Percentiles rank a stretch among this genome's conserved stretches.
Evolutionary conservation across 2,113 vertebrate species (phyloP).

Genomic region (Notothenia coriiceps): DNA sequence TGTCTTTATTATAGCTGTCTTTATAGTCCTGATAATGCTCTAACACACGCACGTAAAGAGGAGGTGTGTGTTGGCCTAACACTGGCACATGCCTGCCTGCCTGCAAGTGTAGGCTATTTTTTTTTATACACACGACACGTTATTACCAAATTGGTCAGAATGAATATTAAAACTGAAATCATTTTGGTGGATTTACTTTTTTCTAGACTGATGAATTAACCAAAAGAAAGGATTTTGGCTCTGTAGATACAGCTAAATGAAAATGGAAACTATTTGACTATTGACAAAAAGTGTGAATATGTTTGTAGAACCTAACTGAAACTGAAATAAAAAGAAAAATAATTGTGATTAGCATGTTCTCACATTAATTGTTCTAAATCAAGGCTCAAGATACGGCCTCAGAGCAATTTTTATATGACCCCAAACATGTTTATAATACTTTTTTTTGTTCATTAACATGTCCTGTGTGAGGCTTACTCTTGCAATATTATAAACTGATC

Average conservation of each 20-base stretch:
- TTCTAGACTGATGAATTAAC: too few relatives aligned
- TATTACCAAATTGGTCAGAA: not conserved
- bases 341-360: not conserved
- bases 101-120: not conserved
- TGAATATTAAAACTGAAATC: too few relatives aligned
- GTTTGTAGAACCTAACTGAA: too few relatives aligned
- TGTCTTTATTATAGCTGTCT: conserved; percentile 60
- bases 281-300: too few relatives aligned
- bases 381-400: not conserved
- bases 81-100: conserved; percentile 3
- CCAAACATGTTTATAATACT: not conserved
- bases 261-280: too few relatives aligned
- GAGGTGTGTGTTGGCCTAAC: conserved; percentile 12
- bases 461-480: not conserved
- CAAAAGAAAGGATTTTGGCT: not conserved
- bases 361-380: not conserved
- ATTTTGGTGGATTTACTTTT: too few relatives aligned
- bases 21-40: conserved; percentile 55
- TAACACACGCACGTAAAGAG: conserved; percentile 16
- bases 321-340: too few relatives aligned
- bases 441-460: conserved; percentile 1
- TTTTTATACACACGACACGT: not conserved
- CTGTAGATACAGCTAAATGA: too few relatives aligned
- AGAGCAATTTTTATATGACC: not conserved
- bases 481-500: too few relatives aligned